These are phyloP conservation scores for Centropus unirufus DNA, from an alignment of 2,113 vertebrate species.

Conservation along the genomic window DNA sequence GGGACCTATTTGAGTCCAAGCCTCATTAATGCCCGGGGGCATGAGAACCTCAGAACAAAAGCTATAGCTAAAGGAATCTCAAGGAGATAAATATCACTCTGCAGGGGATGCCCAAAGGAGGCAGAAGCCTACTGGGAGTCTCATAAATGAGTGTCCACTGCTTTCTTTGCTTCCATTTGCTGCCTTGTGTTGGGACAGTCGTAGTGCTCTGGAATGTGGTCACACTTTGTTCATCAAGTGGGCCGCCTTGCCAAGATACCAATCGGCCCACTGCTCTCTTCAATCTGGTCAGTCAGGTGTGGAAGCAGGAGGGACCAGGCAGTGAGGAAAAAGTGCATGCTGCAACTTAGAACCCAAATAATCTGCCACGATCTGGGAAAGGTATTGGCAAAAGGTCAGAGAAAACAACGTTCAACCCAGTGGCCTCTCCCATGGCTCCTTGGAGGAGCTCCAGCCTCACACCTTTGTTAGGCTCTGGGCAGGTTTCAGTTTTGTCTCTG, in stretches of 20 bases:
- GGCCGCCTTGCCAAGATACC: not conserved
- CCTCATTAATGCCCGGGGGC: not conserved
- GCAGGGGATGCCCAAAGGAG: not conserved
- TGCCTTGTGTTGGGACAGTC: not conserved
- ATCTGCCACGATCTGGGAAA: not conserved
- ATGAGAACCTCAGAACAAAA: not conserved
- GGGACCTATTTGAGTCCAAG: not conserved
- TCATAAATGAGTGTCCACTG: not conserved
- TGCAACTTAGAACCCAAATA: not conserved
- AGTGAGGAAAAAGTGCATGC: not conserved
- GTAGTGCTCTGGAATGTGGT: not conserved
- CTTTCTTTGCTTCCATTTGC: not conserved
- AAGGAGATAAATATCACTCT: not conserved
- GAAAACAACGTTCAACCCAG: not conserved
- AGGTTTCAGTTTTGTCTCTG: not conserved
- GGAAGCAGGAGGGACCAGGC: not conserved
- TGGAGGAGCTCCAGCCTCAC: constrained; percentile 21
- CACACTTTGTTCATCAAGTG: not conserved
- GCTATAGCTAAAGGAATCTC: not conserved
- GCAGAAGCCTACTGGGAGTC: not conserved
- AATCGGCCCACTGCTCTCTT: not conserved
- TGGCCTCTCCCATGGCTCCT: constrained; percentile 32
- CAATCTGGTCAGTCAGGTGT: not conserved
- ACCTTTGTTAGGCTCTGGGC: not conserved
- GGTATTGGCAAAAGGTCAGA: not conserved